Evolutionary conservation across 2,113 vertebrate genomes (phyloP).

Genomic region (Dromaius novaehollandiae): DNA sequence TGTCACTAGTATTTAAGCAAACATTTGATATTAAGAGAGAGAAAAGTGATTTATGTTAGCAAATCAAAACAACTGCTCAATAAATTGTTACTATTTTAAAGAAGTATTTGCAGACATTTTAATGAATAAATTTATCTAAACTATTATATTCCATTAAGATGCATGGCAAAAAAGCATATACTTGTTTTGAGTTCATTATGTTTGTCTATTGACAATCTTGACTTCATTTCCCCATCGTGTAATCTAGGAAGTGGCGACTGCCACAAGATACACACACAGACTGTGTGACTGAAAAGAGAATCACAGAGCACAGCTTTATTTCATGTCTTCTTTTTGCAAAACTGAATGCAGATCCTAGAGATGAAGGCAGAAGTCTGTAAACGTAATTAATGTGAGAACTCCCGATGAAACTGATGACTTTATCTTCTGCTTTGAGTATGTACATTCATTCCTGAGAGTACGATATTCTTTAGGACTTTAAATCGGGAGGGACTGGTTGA

Average conservation of each 20-base stretch:
- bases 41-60: neutral
- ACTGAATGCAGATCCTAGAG: neutral
- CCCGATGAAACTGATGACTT: conserved; percentile 45
- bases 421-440: neutral
- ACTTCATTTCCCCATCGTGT: neutral
- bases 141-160: neutral
- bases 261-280: neutral
- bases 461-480: conserved; percentile 8
- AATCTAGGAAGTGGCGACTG: neutral
- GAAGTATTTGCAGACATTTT: neutral
- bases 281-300: neutral
- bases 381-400: conserved; percentile 42
- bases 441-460: neutral
- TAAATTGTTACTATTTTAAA: neutral
- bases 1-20: neutral
- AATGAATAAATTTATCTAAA: neutral
- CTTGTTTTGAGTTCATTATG: neutral
- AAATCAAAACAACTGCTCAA: neutral
- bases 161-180: neutral
- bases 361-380: neutral
- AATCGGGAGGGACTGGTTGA: conserved; percentile 28
- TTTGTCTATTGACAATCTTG: neutral
- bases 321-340: conserved; percentile 2
- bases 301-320: neutral
- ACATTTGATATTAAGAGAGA: neutral